Evolutionary conservation across 2,113 vertebrate genomes (phyloP).

Genomic region (Fregata magnificens): DNA sequence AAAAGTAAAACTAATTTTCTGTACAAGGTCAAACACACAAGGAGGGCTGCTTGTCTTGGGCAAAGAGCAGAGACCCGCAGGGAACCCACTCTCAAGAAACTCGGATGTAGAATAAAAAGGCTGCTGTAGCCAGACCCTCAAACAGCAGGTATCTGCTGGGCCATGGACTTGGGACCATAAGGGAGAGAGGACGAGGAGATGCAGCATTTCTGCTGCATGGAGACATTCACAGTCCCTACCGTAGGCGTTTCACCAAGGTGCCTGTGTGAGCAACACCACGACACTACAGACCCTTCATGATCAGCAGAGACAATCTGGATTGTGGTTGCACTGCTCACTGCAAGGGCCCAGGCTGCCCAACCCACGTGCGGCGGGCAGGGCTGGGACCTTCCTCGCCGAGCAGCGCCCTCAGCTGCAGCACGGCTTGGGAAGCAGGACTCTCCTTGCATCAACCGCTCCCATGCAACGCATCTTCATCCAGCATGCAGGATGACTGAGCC

Average conservation of each 20-base stretch:
- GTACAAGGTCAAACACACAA: neutral
- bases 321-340: neutral
- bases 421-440: neutral
- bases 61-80: neutral
- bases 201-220: neutral
- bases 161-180: neutral
- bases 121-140: neutral
- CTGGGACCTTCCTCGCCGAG: neutral
- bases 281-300: neutral
- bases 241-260: neutral
- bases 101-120: neutral
- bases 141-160: neutral
- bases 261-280: fast-evolving
- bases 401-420: neutral
- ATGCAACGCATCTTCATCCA: neutral
- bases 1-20: neutral
- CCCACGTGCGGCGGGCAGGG: neutral
- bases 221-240: neutral
- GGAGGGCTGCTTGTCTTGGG: neutral
- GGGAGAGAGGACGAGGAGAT: neutral
- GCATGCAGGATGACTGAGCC: neutral
- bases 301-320: neutral
- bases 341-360: fast-evolving
- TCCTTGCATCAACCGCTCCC: neutral
- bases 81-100: neutral